Conservation (phyloP, 2,113 vertebrate genomes). For the Oostethus manadensis region DNA sequence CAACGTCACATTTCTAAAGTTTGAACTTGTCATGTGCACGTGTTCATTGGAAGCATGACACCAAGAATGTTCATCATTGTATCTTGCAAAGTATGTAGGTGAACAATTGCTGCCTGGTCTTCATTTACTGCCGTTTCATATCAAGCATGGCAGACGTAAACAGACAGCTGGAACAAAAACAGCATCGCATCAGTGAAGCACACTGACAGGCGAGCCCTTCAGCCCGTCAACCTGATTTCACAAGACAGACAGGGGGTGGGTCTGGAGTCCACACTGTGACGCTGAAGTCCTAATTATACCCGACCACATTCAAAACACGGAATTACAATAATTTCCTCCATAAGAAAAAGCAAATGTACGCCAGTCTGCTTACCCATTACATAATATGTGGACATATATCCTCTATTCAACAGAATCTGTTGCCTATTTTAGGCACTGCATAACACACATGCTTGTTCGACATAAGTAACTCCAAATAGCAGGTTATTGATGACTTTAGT, state of each 20-base stretch:
- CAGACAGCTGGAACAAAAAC: constrained; percentile 7
- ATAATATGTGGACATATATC: background rate
- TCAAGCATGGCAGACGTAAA: constrained; percentile 23
- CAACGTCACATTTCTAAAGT: background rate
- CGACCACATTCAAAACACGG: background rate
- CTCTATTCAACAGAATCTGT: background rate
- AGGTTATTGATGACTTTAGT: background rate
- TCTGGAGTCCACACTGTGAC: no score
- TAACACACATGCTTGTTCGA: background rate
- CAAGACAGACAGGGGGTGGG: constrained; percentile 7
- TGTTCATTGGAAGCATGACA: constrained; percentile 8
- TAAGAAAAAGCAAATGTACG: background rate
- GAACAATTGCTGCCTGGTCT: background rate
- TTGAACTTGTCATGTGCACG: background rate
- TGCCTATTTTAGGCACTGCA: background rate
- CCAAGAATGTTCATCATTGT: constrained; percentile 3
- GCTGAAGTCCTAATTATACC: background rate
- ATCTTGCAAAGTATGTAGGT: no score
- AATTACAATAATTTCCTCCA: background rate
- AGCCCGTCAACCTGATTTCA: constrained; percentile 19
- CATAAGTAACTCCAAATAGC: background rate
- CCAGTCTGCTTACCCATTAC: background rate
- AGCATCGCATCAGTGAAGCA: constrained; percentile 4
- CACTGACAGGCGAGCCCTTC: constrained; percentile 18
- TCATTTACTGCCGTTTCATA: constrained; percentile 9